Evolutionary conservation across 2,888 invertebrate species (phyloP), one percentile per base, ranked within the genome.

Genomic region (Peribatodes rhomboidaria): DNA sequence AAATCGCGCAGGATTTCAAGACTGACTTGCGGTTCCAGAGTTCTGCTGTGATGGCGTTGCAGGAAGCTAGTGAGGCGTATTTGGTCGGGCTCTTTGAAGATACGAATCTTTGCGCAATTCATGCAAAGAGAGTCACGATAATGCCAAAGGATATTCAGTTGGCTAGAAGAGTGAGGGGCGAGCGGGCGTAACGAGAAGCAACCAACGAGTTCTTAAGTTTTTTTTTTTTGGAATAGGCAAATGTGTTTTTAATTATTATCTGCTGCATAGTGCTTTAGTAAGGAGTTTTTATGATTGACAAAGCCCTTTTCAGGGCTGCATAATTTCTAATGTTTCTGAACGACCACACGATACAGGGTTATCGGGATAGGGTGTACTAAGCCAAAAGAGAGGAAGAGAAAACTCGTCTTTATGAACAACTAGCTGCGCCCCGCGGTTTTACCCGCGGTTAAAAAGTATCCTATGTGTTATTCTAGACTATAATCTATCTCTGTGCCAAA

Each of bases 91-190:
- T 96, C 0, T 96, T 96, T 79, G 96, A 96, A 81, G 96, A 96
- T 77, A 97, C 96, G 27, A 97, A 97, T 82, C 86, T 97, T 75
- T 96, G 96, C 83, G 96, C 96, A 39, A 96, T 97, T 72, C 96
- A 97, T 77, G 97, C 89, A 0, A 90, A 87, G 46, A 71, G 91
- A 1, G 90, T 92, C 0, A 92, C 90, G 0, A 90, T 90, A 0
- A 90, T 91, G 90, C 91, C 90, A 0, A 90, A 89, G 39, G 90
- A 90, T 66, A 83, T 90, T 0, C 90, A 90, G 69, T 58, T 90
- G 14, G 90, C 91, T 3, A 72, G 91, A 39, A 69, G 91, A 50
- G 85, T 91, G 0, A 78, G 90, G 0, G 91, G 91, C 0, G 90
- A 90, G 61, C 71, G 90, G 4, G 86, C 89, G 1, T 90, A 75